These are phyloP conservation scores for Zaprionus vittiger DNA, from an alignment of 1,140 invertebrate species.

Conservation along the genomic window DNA sequence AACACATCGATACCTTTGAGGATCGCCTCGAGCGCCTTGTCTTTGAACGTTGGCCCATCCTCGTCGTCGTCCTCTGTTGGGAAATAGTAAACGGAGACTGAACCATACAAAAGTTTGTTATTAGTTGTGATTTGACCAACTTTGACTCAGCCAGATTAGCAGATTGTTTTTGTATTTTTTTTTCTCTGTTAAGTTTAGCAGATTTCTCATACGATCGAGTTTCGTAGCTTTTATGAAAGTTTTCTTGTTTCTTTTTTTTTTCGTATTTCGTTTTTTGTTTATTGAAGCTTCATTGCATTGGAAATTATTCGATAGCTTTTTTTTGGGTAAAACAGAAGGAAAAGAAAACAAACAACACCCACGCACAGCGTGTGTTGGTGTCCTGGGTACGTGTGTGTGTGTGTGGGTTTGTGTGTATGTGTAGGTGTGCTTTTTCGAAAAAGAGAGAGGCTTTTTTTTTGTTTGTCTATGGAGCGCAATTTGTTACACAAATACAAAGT, in stretches of 20 bases:
- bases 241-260: conserved; percentile 25
- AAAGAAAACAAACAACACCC: conserved; percentile 40
- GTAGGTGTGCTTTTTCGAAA: conserved; percentile 49
- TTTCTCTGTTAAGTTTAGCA: conserved; percentile 33
- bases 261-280: conserved; percentile 20
- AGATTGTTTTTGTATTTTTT: conserved; percentile 45
- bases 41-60: conserved; percentile 94
- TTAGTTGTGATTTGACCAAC: conserved; percentile 87
- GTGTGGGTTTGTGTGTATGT: conserved; percentile 30
- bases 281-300: conserved; percentile 79
- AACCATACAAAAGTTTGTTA: conserved; percentile 86
- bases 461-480: conserved; percentile 14
- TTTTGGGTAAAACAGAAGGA: conserved; percentile 33
- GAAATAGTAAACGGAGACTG: conserved; percentile 97
- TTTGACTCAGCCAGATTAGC: conserved; percentile 88
- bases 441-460: conserved; percentile 51
- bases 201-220: conserved; percentile 41
- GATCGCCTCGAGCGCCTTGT: conserved; percentile 90
- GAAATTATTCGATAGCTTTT: conserved; percentile 74
- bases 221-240: conserved; percentile 34
- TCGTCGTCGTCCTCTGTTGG: conserved; percentile 94
- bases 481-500: conserved; percentile 1
- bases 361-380: conserved; percentile 14
- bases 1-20: conserved; percentile 95
- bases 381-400: conserved; percentile 24